Conservation (phyloP, 2,113 vertebrate species). For the Nansenia antarctica region DNA sequence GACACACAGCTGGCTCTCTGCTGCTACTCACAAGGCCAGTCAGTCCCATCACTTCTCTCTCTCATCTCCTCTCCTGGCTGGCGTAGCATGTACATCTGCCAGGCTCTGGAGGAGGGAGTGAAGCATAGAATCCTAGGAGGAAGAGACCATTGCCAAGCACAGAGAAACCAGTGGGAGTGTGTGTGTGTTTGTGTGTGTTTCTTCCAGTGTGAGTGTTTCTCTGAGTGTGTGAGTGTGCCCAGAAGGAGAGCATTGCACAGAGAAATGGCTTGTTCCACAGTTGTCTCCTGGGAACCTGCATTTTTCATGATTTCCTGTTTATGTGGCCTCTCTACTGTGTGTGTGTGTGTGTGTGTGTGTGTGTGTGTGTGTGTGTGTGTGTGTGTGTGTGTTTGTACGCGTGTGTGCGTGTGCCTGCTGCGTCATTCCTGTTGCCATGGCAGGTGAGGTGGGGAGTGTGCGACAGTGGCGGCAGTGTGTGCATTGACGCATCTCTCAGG, state of each 20-base stretch:
- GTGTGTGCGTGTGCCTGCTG: conserved; percentile 28
- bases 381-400: neutral
- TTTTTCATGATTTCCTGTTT: conserved; percentile 41
- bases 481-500: conserved; percentile 63
- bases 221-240: no score
- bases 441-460: conserved; percentile 59
- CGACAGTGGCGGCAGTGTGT: conserved; percentile 55
- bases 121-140: conserved; percentile 28
- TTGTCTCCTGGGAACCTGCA: conserved; percentile 46
- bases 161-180: conserved; percentile 13
- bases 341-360: neutral
- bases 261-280: conserved; percentile 36
- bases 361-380: neutral
- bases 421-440: conserved; percentile 80
- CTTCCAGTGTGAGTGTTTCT: no score
- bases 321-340: neutral
- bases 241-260: conserved; percentile 53
- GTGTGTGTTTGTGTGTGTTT: no score
- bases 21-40: neutral
- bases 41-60: neutral
- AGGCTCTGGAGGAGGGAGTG: conserved; percentile 10
- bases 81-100: conserved; percentile 26
- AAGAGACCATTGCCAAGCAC: conserved; percentile 49
- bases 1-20: no score
- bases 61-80: conserved; percentile 5